Evolutionary conservation across 2,888 invertebrate species (phyloP).

Genomic region (Andrena dorsata): DNA sequence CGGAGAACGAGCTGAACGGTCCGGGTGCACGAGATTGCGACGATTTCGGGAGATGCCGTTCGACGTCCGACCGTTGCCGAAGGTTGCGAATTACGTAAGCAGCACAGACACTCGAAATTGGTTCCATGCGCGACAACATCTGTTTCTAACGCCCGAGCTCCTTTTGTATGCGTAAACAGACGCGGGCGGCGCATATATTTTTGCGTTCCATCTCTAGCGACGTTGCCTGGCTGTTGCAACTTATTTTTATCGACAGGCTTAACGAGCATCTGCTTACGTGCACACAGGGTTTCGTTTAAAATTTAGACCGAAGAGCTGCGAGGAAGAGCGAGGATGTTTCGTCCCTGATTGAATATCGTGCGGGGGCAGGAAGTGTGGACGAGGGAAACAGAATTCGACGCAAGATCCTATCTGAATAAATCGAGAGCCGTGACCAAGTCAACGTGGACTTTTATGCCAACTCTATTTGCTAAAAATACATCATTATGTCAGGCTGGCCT

Average conservation of each 20-base stretch:
- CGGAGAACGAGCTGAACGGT: too few relatives aligned
- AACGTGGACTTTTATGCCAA: constrained; percentile 39
- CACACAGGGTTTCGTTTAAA: neutral
- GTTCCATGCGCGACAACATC: constrained; percentile 60
- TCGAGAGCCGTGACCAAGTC: neutral
- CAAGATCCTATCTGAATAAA: constrained; percentile 17
- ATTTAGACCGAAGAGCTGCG: neutral
- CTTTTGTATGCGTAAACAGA: constrained; percentile 40
- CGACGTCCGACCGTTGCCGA: constrained; percentile 19
- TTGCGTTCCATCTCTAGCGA: constrained; percentile 43
- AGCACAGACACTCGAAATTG: constrained; percentile 43
- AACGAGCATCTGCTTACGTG: neutral
- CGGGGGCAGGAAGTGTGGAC: neutral
- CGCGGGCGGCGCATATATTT: constrained; percentile 35
- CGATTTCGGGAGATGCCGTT: neutral
- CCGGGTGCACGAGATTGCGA: too few relatives aligned
- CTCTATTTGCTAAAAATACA: constrained; percentile 36
- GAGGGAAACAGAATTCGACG: constrained; percentile 15
- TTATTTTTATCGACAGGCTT: constrained; percentile 28
- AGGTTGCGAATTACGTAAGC: constrained; percentile 61
- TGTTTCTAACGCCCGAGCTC: constrained; percentile 53
- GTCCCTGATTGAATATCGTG: neutral
- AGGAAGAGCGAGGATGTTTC: neutral
- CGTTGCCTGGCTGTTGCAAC: neutral
- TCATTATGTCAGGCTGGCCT: constrained; percentile 23